Evolutionary conservation across 2,888 invertebrate species (phyloP), one percentile per base, ranked within the genome.

Genomic region (Meandrusa payeni): DNA sequence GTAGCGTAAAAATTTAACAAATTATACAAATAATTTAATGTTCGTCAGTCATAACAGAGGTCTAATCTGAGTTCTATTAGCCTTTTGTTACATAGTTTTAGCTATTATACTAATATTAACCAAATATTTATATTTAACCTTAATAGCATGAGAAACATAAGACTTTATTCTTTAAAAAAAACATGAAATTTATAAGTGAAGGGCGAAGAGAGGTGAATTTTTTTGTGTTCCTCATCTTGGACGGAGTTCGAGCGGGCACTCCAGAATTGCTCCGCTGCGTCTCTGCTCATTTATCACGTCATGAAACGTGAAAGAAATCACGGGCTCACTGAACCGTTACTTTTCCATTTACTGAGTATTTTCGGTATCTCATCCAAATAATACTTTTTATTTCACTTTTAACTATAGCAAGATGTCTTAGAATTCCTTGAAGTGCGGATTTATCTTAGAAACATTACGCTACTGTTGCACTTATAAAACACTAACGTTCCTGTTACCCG

Each of bases 331-430:
- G 79, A 80, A 76, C 81, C 78, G 80, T 70, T 72, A 65, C 74
- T 76, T 79, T 80, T 76, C 77, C 75, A 80, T 82, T 80, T 79
- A 73, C 76, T 65, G 62, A 70, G 69, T 65, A 64, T 74, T 73
- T 68, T 66, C 61, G 64, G 69, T 76, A 78, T 76, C 74, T 77
- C 69, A 67, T 65, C 70, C 70, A 65, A 73, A 66, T 70, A 72
- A 74, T 71, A 64, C 65, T 60, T 58, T 65, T 66, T 61, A 64
- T 37, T 42, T 28, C 5, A 20, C 28, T 34, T 42, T 20, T 29
- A 36, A 17, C 26, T 38, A 13, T 5, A 34, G 27, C 10, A 11
- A 19, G 20, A 33, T 13, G 22, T 15, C 13, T 9, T 17, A 17
- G 26, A 15, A 11, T 37, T 37, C 19, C 4, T 27, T 6, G 6